Conservation (phyloP, 1,140 invertebrate genomes). For the Tetragnatha versicolor region DNA sequence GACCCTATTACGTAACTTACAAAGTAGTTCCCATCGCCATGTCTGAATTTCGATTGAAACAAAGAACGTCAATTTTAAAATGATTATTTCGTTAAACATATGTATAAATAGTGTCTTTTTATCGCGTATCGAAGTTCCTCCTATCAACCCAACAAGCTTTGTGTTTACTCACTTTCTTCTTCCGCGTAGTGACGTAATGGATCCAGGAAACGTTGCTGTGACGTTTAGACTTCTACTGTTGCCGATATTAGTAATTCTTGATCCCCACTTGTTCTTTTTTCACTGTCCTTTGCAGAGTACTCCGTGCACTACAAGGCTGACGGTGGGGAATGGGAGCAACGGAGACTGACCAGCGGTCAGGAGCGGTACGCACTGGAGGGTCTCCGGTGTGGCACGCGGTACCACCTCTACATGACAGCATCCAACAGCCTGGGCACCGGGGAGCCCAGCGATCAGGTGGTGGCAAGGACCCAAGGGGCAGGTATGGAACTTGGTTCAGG, state of each 20-base stretch:
- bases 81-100: too few relatives aligned
- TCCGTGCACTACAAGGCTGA: slow-evolving; percentile 46
- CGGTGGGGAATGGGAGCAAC: slow-evolving; percentile 34
- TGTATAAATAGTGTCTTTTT: too few relatives aligned
- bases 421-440: slow-evolving; percentile 64
- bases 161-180: too few relatives aligned
- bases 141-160: too few relatives aligned
- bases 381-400: slow-evolving; percentile 75
- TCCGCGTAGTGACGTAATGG: too few relatives aligned
- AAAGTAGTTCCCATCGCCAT: too few relatives aligned
- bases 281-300: slow-evolving; percentile 40
- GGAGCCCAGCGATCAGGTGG: slow-evolving; percentile 61
- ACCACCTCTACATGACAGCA: slow-evolving; percentile 68
- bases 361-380: slow-evolving; percentile 67
- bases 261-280: background rate
- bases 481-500: slow-evolving; percentile 58
- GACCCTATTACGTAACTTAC: too few relatives aligned
- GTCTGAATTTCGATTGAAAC: too few relatives aligned
- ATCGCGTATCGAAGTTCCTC: too few relatives aligned
- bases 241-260: background rate
- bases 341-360: slow-evolving; percentile 16
- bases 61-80: too few relatives aligned
- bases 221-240: background rate
- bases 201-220: too few relatives aligned
- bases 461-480: slow-evolving; percentile 64